A percentile compares a stretch with the other conserved stretches of the same genome.
Conservation (phyloP, 2,797 vertebrate species). For the Gorsachius magnificus region DNA sequence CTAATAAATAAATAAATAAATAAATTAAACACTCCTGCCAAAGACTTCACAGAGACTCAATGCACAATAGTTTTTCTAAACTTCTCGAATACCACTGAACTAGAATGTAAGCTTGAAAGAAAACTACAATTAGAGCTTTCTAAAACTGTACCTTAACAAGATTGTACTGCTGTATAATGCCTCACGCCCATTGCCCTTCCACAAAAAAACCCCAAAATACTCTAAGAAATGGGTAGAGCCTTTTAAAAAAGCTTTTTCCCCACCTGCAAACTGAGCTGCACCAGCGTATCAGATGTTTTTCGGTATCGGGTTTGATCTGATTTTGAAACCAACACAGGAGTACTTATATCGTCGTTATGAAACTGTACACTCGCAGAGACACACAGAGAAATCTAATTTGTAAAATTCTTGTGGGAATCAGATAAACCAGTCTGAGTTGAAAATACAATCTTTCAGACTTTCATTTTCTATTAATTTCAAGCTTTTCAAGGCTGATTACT, state of each 20-base stretch:
- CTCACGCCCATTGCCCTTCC: background rate
- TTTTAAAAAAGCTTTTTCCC: background rate
- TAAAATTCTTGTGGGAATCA: conserved; percentile 7
- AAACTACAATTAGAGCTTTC: background rate
- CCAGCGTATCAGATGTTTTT: background rate
- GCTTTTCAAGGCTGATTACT: conserved; percentile 15
- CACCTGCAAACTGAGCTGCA: background rate
- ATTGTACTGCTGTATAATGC: background rate
- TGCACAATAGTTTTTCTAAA: background rate
- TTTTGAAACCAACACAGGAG: background rate
- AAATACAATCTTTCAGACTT: conserved; percentile 7
- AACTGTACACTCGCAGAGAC: background rate
- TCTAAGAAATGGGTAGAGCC: background rate
- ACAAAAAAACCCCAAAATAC: background rate
- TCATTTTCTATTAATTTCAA: conserved; percentile 21
- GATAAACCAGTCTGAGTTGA: background rate
- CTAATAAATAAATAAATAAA: background rate
- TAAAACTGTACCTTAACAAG: background rate
- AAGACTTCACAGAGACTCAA: background rate
- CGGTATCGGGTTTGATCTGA: background rate
- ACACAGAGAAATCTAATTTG: background rate
- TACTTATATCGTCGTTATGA: background rate
- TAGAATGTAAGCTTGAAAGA: background rate
- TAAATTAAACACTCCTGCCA: background rate
- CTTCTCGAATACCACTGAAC: background rate